Base-by-base conservation (phyloP, 64 coral and sea anemone genomes). In the Trachythela sp. region DNA sequence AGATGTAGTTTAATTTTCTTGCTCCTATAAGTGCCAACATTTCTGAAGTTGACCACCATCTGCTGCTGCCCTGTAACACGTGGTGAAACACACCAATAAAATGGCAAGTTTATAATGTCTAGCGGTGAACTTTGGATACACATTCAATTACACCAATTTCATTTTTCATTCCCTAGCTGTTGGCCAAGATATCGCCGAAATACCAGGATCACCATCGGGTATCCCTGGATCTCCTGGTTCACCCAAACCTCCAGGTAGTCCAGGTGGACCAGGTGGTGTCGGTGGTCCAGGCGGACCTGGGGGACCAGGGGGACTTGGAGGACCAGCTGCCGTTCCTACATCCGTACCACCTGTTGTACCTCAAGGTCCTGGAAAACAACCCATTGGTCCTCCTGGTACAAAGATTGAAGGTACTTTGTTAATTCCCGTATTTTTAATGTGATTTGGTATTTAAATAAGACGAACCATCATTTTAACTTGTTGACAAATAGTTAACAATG, bases 401-500 rank as follows among this genome's bases (percentile, higher is more conserved):
- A 64, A 64, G 26, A 18, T 64, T 20, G 56, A 64, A 64, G 56
- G 56, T 64, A 52, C n/a, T n/a, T n/a, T n/a, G n/a, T n/a, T n/a
- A n/a, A n/a, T n/a, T n/a, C n/a, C n/a, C n/a, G n/a, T n/a, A n/a
- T n/a, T n/a, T n/a, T n/a, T n/a, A n/a, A n/a, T n/a, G n/a, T n/a
- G 59, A 5, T 56, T 50, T 36, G 86, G 52, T 0, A n/a, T n/a
- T n/a, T n/a, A n/a, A n/a, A n/a, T n/a, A n/a, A n/a, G n/a, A n/a
- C n/a, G 94, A 85, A 26, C 88, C 85, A 40, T 56, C 77, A 1
- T 77, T 86, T 34, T 80, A n/a, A n/a, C n/a, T n/a, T n/a, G n/a
- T n/a, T n/a, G n/a, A n/a, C n/a, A n/a, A n/a, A n/a, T n/a, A n/a
- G n/a, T n/a, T n/a, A n/a, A n/a, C n/a, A n/a, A n/a, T n/a, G n/a